Base-by-base conservation (phyloP, 2,113 vertebrate species). In the Pipa parva region DNA sequence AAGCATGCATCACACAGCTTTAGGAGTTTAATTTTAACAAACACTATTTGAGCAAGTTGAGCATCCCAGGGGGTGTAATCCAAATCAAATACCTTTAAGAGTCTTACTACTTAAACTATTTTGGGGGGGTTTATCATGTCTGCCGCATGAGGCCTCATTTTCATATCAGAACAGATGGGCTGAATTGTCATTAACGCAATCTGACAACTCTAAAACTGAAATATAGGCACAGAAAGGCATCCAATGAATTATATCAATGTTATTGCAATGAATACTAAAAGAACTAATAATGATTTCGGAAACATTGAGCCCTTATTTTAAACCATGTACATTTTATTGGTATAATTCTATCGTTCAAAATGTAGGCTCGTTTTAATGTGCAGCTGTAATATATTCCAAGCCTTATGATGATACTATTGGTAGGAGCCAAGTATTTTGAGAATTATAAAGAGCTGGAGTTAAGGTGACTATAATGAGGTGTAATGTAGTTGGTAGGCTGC, bases 151-250 rank as follows among this genome's bases (percentile, higher is more conserved):
- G 82, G 86, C 79, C 83, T 88, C 85, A 76, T 87, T 88, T 82
- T 85, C 82, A 25, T 84, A 78, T 80, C 74, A 81, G 88, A 89
- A 85, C 89, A 90, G 89, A 90, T 90, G 88, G 89, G 79, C 80
- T 82, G 87, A 90, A 90, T 90, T 87, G 89, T 89, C 88, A 89
- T 90, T 90, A 90, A 90, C 86, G 82, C 84, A 85, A 89, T 86
- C 84, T 88, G 89, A 90, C 87, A 89, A 89, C 89, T 84, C 89
- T 90, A 89, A 90, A 90, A 89, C 86, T 90, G 87, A 90, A 89
- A 90, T 90, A 90, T 90, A 89, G 89, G 85, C 89, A 80, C 82
- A 80, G 86, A 88, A 88, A 87, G 83, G 81, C 80, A 86, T 87
- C 85, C 88, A 86, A 90, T 90, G 85, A 90, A 90, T 90, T 88